phyloP scores from a whole-genome alignment of 2,113 vertebrate species.

The Brachypteracias leptosomus region DNA sequence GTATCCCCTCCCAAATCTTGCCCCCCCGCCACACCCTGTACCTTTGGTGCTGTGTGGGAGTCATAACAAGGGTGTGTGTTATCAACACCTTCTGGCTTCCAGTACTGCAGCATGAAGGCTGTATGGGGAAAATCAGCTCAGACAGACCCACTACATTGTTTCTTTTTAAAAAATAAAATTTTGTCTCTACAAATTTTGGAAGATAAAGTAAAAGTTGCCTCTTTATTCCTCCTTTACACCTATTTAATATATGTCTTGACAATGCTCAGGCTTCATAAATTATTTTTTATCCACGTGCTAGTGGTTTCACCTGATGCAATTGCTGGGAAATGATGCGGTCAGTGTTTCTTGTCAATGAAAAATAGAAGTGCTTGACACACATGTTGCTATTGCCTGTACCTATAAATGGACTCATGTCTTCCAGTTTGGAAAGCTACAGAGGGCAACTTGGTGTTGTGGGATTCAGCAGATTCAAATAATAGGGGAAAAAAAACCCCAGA shows the following conservation, averaged over 20 bases:
- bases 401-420: not conserved
- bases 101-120: too few relatives aligned
- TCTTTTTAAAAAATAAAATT: too few relatives aligned
- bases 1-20: too few relatives aligned
- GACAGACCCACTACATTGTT: too few relatives aligned
- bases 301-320: not conserved
- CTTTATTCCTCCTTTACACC: rapidly evolving
- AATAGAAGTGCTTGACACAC: not conserved
- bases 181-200: not conserved
- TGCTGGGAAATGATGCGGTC: not conserved
- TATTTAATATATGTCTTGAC: not conserved
- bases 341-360: not conserved
- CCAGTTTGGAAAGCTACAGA: not conserved
- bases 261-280: not conserved
- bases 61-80: too few relatives aligned
- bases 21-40: too few relatives aligned
- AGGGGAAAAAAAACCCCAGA: not conserved
- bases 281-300: not conserved
- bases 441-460: not conserved
- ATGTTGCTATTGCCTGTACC: not conserved
- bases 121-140: too few relatives aligned
- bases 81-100: too few relatives aligned
- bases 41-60: too few relatives aligned
- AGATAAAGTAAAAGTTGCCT: not conserved
- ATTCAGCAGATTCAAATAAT: not conserved